Conservation (phyloP, 2,797 vertebrate genomes). For the Mus minutoides region DNA sequence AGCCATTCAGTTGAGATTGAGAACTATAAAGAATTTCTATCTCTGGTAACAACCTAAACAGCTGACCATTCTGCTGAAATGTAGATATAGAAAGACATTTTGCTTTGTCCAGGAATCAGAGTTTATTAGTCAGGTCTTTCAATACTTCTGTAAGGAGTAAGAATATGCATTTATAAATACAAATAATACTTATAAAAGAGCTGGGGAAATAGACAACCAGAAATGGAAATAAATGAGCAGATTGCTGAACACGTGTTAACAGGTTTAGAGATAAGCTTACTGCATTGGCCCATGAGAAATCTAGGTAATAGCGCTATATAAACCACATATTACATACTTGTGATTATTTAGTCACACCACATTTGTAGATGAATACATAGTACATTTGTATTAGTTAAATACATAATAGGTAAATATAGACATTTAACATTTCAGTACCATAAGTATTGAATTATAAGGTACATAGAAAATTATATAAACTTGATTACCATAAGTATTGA, state of each 20-base stretch:
- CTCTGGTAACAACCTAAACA: not conserved
- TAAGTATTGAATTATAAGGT: not conserved
- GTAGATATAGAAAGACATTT: not conserved
- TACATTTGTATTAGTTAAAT: not conserved
- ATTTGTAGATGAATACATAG: not conserved
- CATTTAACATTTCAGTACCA: not conserved
- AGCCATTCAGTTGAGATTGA: constrained; percentile 14
- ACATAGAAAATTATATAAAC: not conserved
- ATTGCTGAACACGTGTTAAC: not conserved
- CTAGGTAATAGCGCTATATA: not conserved
- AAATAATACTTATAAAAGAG: not conserved
- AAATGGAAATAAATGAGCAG: not conserved
- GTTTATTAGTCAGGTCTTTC: not conserved
- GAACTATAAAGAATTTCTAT: not conserved
- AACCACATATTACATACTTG: not conserved
- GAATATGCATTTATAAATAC: not conserved
- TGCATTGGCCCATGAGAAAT: not conserved
- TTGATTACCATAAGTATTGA: not conserved
- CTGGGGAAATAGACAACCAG: not conserved
- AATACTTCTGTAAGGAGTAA: not conserved
- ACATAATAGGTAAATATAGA: not conserved
- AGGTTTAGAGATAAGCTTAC: not conserved
- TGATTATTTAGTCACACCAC: not conserved
- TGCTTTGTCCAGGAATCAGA: not conserved
- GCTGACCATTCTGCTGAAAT: not conserved